Evolutionary conservation across 2,113 vertebrate genomes (phyloP), one percentile per base, ranked within the genome.

Genomic region (Hyla sarda): DNA sequence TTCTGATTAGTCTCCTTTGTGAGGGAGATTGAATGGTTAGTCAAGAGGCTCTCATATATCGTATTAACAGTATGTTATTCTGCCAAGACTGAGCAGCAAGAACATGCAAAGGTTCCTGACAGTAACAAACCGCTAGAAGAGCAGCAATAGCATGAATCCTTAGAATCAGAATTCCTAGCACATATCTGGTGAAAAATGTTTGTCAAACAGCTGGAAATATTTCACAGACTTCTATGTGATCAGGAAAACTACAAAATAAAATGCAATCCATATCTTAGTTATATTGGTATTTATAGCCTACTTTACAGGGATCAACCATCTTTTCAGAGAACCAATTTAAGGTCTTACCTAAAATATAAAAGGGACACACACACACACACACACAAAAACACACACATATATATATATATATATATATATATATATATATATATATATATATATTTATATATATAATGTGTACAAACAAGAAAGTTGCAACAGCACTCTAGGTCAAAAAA

Each of bases 1-100:
- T 65, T 67, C 45, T 84, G 73, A 65, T 84, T 84, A 84, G 83
- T 67, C 58, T 65, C 72, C 47, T 65, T 84, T 84, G 83, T 76
- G 54, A 77, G 67, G 72, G 56, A 84, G 77, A 84, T 84, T 76
- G 83, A 84, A 84, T 76, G 73, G 73, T 77, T 84, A 77, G 72
- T 77, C 73, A 67, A 84, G 73, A 77, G 83, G 25, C 83, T 84
- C 73, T 84, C 83, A 77, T 45, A 77, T 77, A 77, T 75, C 58
- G 76, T 84, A 84, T 84, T 84, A 84, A 62, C 65, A 71, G 67
- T 65, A 58, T 76, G 72, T 60, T 67, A 65, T 65, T 50, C 54
- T 84, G 17, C 58, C 72, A 28, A 84, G 54, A 84, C 19, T 75
- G 54, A 84, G 56, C 52, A 62, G 41, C 21, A 34, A 52, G 58